Percentiles rank a stretch among this genome's conserved stretches.
These are phyloP conservation scores for Protodeltote pygarga DNA, from an alignment of 2,888 invertebrate species.

Conservation along the genomic window DNA sequence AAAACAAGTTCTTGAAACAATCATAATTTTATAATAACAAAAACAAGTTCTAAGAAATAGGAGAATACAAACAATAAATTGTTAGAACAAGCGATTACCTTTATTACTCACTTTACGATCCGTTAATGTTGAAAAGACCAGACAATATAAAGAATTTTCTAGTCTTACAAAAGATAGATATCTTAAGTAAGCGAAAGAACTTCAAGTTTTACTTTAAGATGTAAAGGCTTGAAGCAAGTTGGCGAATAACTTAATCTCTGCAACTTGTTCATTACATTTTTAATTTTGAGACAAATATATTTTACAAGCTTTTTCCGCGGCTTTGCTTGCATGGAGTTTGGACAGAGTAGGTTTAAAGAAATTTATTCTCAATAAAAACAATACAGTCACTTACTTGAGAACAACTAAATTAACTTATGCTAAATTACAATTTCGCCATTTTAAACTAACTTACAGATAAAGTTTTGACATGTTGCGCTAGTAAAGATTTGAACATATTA, in stretches of 20 bases:
- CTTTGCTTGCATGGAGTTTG: too few species aligned
- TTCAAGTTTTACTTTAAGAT: conserved; percentile 57
- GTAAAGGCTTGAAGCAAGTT: conserved; percentile 51
- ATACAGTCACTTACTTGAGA: too few species aligned
- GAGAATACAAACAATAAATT: conserved; percentile 21
- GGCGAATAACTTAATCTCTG: conserved; percentile 57
- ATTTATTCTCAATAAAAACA: too few species aligned
- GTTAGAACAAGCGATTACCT: conserved; percentile 30
- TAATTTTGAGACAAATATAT: conserved; percentile 9
- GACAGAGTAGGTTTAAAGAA: too few species aligned
- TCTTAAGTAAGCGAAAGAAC: conserved; percentile 62
- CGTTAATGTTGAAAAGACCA: conserved; percentile 54
- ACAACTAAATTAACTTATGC: too few species aligned
- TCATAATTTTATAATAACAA: conserved; percentile 7
- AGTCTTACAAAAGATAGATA: conserved; percentile 60
- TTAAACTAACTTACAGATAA: too few species aligned
- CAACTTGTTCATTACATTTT: conserved; percentile 33
- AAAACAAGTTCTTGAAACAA: background rate
- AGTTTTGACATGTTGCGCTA: too few species aligned
- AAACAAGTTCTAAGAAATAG: conserved; percentile 11
- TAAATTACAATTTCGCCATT: too few species aligned
- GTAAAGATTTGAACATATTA: too few species aligned
- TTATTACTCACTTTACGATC: conserved; percentile 39
- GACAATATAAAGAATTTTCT: conserved; percentile 49
- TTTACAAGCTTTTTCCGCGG: too few species aligned